phyloP scores from a whole-genome alignment of 2,797 vertebrate species.

The Acrossocheilus wenchowensis region DNA sequence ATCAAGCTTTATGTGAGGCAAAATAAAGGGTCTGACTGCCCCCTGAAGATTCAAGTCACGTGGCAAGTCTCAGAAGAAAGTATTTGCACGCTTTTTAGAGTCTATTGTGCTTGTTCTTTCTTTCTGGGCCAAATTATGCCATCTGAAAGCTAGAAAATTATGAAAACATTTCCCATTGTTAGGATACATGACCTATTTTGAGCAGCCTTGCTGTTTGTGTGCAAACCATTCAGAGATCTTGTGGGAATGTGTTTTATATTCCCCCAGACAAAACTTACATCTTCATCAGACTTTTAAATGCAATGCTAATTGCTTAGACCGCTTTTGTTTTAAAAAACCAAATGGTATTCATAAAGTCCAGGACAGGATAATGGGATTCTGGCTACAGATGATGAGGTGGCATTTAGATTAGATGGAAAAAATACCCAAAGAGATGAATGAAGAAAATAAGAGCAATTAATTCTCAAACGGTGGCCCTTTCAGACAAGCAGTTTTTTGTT shows the following conservation, averaged over 20 bases:
- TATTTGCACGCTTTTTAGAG: conserved; percentile 31
- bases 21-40: conserved; percentile 2
- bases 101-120: conserved; percentile 51
- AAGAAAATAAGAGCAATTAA: conserved; percentile 69
- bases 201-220: conserved; percentile 26
- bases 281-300: conserved; percentile 39
- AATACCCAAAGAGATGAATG: conserved; percentile 59
- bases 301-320: conserved; percentile 16
- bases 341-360: conserved; percentile 34
- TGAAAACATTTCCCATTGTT: conserved; percentile 39
- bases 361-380: conserved; percentile 27
- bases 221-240: conserved; percentile 41
- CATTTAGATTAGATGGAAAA: conserved; percentile 56
- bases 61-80: conserved; percentile 16
- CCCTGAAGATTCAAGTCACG: conserved; percentile 33
- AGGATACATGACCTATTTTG: conserved; percentile 54
- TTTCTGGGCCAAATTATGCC: conserved; percentile 51
- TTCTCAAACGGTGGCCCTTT: conserved; percentile 58
- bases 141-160: conserved; percentile 47
- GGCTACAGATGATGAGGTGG: conserved; percentile 12
- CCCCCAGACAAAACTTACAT: conserved; percentile 8
- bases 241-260: conserved; percentile 22
- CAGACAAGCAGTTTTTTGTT: conserved; percentile 46
- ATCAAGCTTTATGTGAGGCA: neutral
- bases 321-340: conserved; percentile 22